Base-by-base conservation (phyloP, 2,113 vertebrate species). In the Boulengeromyrus knoepffleri region DNA sequence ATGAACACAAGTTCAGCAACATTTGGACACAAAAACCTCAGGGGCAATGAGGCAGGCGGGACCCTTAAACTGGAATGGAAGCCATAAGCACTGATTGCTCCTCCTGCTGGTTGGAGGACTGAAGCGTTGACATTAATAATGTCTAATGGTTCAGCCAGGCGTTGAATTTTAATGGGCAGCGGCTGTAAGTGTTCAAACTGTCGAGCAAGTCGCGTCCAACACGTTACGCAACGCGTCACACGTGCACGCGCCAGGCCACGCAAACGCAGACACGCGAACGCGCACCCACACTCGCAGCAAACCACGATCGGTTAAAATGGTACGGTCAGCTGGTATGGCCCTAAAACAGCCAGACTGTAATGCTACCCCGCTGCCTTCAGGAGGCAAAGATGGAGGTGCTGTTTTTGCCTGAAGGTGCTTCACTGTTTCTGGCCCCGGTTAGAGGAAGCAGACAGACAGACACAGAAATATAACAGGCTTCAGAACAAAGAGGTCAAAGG, bases 151-250 rank as follows among this genome's bases (percentile, higher is more conserved):
- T 90, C 52, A 92, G 86, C 89, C 74, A 90, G 70, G 80, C 70
- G 88, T 90, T 56, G 27, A 80, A 89, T 92, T 92, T 92, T 92
- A 93, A 92, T 92, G 90, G 88, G 21, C 56, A 15, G 91, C 89
- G 90, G 89, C 92, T 91, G 50, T 91, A 91, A 92, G 90, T 91
- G 90, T 74, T 89, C 87, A 86, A 89, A 91, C 90, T 89, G 89
- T 92, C 89, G 93, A 93, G 94, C 92, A 0, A 10, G 45, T 24
- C 19, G 80, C 19, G 21, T 85, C 83, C 83, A 24, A n/a, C 21
- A 85, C 24, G 42, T 46, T n/a, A n/a, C 15, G 19, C 45, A 47
- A 47, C 80, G n/a, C 21, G 42, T 47, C 90, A 50, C 80, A 53
- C 39, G 50, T 88, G 8, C 27, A 80, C 12, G n/a, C 5, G 47